These are phyloP conservation scores for Istiophorus platypterus DNA, from an alignment of 2,113 vertebrate species.

Conservation along the genomic window DNA sequence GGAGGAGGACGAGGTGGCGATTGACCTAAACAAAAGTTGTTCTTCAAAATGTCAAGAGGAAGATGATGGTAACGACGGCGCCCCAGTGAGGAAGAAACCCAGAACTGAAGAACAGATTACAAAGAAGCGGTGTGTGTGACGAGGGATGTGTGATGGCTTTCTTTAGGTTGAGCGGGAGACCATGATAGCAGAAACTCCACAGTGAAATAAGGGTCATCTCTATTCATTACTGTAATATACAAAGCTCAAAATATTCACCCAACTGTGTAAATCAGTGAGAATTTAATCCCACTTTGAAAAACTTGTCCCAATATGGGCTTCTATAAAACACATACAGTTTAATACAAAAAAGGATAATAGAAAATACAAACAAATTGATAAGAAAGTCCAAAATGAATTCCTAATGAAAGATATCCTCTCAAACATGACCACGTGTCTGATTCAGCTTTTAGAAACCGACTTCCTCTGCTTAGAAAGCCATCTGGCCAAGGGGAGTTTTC, in stretches of 20 bases:
- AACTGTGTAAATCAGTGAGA: not conserved
- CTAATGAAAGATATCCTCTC: no score
- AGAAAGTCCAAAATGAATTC: not conserved
- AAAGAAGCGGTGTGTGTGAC: slow-evolving; percentile 57
- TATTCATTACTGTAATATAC: not conserved
- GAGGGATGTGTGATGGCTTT: not conserved
- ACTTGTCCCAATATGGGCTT: not conserved
- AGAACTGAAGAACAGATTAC: slow-evolving; percentile 47
- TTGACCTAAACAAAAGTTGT: not conserved
- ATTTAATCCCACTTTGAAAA: not conserved
- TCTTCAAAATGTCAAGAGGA: slow-evolving; percentile 26
- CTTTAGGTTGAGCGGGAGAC: not conserved
- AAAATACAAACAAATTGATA: not conserved
- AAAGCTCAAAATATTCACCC: not conserved
- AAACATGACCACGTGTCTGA: no score
- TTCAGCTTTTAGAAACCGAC: no score
- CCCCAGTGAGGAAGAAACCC: slow-evolving; percentile 61
- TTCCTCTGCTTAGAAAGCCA: no score
- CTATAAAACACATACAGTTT: not conserved
- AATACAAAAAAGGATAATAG: not conserved
- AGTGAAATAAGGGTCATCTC: not conserved
- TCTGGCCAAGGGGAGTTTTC: no score
- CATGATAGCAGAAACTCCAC: not conserved
- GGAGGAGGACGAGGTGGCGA: slow-evolving; percentile 61
- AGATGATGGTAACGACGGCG: not conserved